Evolutionary conservation across 1,140 invertebrate genomes (phyloP).

Genomic region (Parapsyche elsis): DNA sequence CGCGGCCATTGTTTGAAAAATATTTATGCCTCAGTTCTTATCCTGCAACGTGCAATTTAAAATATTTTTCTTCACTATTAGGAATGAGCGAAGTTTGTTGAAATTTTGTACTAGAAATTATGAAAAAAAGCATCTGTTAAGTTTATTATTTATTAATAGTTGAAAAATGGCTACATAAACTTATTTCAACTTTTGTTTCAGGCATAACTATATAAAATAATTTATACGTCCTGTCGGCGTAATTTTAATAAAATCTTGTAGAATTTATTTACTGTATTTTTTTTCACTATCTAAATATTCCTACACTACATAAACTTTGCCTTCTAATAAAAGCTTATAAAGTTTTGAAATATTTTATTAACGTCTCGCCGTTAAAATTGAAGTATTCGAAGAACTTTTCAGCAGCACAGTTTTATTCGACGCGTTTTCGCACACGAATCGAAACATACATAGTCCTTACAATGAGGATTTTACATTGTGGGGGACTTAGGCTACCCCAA

Average conservation of each 20-base stretch:
- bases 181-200: neutral
- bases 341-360: neutral
- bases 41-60: too few relatives aligned
- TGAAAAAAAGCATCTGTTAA: too few relatives aligned
- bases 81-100: too few relatives aligned
- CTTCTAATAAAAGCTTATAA: neutral
- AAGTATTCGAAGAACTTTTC: neutral
- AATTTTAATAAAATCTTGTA: neutral
- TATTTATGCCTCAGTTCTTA: neutral
- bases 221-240: neutral
- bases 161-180: too few relatives aligned
- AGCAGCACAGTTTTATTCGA: neutral
- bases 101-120: too few relatives aligned
- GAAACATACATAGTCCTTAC: too few relatives aligned
- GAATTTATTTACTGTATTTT: neutral
- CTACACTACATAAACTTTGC: neutral
- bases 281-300: neutral
- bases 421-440: neutral
- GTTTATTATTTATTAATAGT: too few relatives aligned
- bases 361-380: too few relatives aligned
- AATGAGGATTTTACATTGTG: slow-evolving; percentile 3
- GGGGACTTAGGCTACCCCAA: neutral
- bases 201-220: neutral
- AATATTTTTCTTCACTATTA: too few relatives aligned
- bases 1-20: neutral